Evolutionary conservation across 2,797 vertebrate genomes (phyloP), one percentile per base, ranked within the genome.

Genomic region (Platalea minor): DNA sequence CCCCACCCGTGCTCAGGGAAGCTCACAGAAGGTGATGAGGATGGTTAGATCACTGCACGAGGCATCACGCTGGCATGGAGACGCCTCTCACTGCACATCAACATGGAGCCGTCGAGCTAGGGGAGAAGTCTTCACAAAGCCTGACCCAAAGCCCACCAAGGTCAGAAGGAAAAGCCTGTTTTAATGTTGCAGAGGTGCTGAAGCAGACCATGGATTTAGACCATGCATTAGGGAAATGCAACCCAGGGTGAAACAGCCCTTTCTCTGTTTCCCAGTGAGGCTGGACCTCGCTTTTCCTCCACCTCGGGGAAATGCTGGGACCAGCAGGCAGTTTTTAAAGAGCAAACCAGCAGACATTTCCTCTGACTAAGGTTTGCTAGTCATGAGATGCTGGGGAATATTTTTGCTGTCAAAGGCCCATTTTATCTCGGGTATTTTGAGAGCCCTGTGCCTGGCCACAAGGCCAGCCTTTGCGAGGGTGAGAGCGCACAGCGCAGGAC

Each of bases 401-500:
- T 17, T 69, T 78, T 23, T 84, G 88, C 85, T 48, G 24, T 5
- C 37, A 13, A 50, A 96, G 9, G 46, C 51, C 21, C 6, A 0
- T 48, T 91, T 53, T 17, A 21, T 56, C 65, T 35, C 0, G 0
- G 72, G 51, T 28, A 7, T 64, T 95, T 65, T 31, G 85, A 69
- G 45, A 74, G 68, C 29, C 46, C 57, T 18, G 39, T 29, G n/a
- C 53, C 31, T 14, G 63, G 61, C 17, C 2, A 3, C 41, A 39
- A 64, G 57, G 19, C 46, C 39, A 89, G 76, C 15, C 37, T 41
- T 28, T 26, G 69, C 1, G 11, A 89, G 68, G 74, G 46, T 41
- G 63, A 33, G 53, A 50, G 80, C 18, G 13, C 1, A 1, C 1
- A 7, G 88, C 5, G 0, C 10, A 14, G 77, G 41, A 25, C 57